Evolutionary conservation across 1,140 invertebrate species (phyloP), one percentile per base, ranked within the genome.

Genomic region (Zaprionus capensis): DNA sequence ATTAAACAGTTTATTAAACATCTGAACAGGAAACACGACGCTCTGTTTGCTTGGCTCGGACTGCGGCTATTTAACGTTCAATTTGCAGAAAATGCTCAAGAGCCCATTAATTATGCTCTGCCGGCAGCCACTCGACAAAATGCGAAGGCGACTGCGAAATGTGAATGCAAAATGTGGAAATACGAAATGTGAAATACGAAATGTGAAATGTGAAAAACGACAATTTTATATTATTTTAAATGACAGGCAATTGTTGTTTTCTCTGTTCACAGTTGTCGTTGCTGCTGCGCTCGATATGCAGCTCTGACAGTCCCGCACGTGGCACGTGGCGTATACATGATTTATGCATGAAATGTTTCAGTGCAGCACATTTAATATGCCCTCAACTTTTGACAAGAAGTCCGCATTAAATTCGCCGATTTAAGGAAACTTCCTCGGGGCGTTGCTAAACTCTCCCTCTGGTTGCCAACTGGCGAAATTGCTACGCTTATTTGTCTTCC

Each of bases 51-150:
- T 46, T 55, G 36, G 34, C 49, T 69, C 31, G 22, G 51, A 36
- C 59, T 28, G n/a, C 46, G 41, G 41, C 68, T 64, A 81, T 85
- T 79, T 59, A 70, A 73, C 80, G 76, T 76, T 80, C 72, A 78
- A 80, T 86, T 61, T 79, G 61, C 63, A 28, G 28, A 31, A 57
- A 28, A 53, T 59, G 78, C 73, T 68, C 58, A 72, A 66, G 41
- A 72, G 57, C 46, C 31, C 36, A 72, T 76, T 76, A 76, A 76
- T 76, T 76, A 76, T 72, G 74, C 38, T 65, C n/a, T 24, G 44
- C 41, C 38, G 36, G 24, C 28, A 61, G 24, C n/a, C 44, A 66
- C 64, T 56, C 64, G 53, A 38, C 20, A 46, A 66, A 71, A 41
- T 51, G 56, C 26, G 34, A 68, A 11, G 17, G 44, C 46, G 20